Conservation (phyloP, 2,113 vertebrate species). For the Cathartes aura region DNA sequence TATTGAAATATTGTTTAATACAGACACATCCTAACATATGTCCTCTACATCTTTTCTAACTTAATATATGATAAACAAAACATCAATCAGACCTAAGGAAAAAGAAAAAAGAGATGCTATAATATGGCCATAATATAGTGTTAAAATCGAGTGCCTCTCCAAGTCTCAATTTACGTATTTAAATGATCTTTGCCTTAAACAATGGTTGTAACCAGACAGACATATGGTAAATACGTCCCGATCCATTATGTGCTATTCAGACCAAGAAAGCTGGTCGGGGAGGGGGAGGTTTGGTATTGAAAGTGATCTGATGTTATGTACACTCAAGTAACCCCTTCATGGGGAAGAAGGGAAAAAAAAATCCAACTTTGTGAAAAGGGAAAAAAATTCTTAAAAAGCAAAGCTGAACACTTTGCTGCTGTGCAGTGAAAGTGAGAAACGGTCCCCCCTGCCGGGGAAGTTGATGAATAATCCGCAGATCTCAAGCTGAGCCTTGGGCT, state of each 20-base stretch:
- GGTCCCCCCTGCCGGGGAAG: slow-evolving; percentile 84
- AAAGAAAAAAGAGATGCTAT: not conserved
- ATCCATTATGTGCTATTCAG: not conserved
- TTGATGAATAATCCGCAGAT: slow-evolving; percentile 83
- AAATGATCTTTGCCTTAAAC: not conserved
- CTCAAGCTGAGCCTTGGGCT: slow-evolving; percentile 80
- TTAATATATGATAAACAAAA: not conserved
- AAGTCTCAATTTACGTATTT: not conserved
- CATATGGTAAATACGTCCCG: not conserved
- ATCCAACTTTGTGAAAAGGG: not conserved
- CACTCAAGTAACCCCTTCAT: slow-evolving; percentile 42
- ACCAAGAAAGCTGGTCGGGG: not conserved
- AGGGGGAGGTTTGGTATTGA: not conserved
- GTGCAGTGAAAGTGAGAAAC: slow-evolving; percentile 72
- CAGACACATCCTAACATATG: not conserved
- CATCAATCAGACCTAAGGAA: not conserved
- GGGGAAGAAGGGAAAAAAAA: not conserved
- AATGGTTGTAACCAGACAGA: not conserved
- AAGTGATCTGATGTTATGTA: not conserved
- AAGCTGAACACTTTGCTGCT: slow-evolving; percentile 68
- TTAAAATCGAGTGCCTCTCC: not conserved
- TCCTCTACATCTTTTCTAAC: not conserved
- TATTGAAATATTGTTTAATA: not conserved
- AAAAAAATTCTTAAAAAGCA: slow-evolving; percentile 54
- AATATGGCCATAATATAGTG: not conserved